phyloP scores from a whole-genome alignment of 2,888 invertebrate genomes.

The Phaonia tiefii region DNA sequence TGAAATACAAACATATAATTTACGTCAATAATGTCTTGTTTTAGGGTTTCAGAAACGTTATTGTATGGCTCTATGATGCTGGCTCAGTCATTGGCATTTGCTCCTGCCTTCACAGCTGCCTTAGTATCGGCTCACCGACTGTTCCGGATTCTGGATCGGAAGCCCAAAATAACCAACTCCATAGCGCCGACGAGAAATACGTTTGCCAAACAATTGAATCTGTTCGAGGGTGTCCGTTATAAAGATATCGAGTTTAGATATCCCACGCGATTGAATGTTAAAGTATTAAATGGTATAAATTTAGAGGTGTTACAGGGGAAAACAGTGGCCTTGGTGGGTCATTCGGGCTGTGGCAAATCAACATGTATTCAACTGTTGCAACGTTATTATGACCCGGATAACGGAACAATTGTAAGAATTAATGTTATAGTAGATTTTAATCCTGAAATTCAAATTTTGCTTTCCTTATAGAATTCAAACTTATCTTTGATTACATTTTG shows the following conservation, averaged over 20 bases:
- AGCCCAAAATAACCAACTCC: constrained; percentile 83
- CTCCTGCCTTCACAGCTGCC: constrained; percentile 89
- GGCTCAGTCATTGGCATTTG: constrained; percentile 89
- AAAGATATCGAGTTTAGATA: constrained; percentile 89
- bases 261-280: constrained; percentile 88
- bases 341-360: constrained; percentile 91
- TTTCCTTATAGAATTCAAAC: no score
- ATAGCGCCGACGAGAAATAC: constrained; percentile 74
- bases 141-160: constrained; percentile 84
- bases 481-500: no score
- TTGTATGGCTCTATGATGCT: constrained; percentile 91
- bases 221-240: constrained; percentile 81
- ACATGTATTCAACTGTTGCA: constrained; percentile 90
- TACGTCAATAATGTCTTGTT: no score
- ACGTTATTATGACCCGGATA: constrained; percentile 89
- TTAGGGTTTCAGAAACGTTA: constrained; percentile 88
- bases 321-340: constrained; percentile 88
- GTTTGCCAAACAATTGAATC: constrained; percentile 75
- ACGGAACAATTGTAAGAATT: constrained; percentile 83
- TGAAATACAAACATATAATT: constrained; percentile 35
- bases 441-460: no score
- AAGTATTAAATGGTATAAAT: constrained; percentile 87
- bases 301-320: constrained; percentile 86
- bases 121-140: constrained; percentile 86
- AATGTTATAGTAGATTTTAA: no score